Conservation (phyloP, 2,888 invertebrate species). For the Heliconius aoede region DNA sequence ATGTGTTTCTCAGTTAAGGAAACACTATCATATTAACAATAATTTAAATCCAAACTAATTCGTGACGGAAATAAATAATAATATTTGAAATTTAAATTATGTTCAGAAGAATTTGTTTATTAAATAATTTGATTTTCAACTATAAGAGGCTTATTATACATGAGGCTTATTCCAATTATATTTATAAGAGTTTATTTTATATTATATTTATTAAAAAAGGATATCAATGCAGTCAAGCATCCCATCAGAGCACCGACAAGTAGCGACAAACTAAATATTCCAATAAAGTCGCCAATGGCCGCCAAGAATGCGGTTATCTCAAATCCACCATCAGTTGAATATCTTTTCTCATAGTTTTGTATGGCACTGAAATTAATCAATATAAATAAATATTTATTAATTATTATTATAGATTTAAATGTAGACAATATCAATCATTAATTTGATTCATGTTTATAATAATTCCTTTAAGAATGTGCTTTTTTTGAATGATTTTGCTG, state of each 20-base stretch:
- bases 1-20: constrained; percentile 83
- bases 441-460: constrained; percentile 83
- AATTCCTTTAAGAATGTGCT: constrained; percentile 82
- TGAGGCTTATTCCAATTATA: background rate
- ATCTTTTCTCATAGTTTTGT: constrained; percentile 93
- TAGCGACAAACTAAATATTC: constrained; percentile 95
- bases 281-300: constrained; percentile 95
- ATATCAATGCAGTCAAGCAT: constrained; percentile 96
- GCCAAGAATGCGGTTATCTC: constrained; percentile 94
- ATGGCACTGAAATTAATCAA: constrained; percentile 86
- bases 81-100: too few species aligned
- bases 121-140: too few species aligned
- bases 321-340: constrained; percentile 93
- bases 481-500: constrained; percentile 89
- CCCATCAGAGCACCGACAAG: constrained; percentile 97
- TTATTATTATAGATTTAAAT: constrained; percentile 53
- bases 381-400: background rate
- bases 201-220: constrained; percentile 83
- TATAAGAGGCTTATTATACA: too few species aligned
- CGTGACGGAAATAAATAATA: too few species aligned
- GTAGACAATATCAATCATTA: constrained; percentile 64
- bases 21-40: constrained; percentile 15
- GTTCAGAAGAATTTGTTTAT: too few species aligned
- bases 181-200: background rate
- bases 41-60: too few species aligned